Conservation (phyloP, 2,797 vertebrate genomes). For the Naso thynnoides region DNA sequence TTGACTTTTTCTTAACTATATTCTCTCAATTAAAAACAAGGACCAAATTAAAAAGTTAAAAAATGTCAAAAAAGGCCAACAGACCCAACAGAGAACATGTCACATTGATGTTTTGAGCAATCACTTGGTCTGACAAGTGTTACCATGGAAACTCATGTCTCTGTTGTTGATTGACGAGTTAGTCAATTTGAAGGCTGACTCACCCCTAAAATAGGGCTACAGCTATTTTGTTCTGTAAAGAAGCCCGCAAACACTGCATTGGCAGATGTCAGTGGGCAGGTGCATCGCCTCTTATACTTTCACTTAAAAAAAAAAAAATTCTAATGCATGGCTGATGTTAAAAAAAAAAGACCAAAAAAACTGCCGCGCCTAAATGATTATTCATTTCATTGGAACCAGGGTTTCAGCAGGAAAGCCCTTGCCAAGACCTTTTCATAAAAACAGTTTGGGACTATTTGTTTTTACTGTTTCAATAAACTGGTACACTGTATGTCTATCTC, state of each 20-base stretch:
- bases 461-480: no score
- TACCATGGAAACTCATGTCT: slow-evolving; percentile 77
- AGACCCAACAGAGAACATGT: neutral
- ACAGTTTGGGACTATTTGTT: neutral
- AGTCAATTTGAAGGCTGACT: slow-evolving; percentile 71
- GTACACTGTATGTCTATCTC: no score
- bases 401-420: neutral
- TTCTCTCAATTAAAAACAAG: slow-evolving; percentile 18
- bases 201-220: slow-evolving; percentile 57
- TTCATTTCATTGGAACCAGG: neutral
- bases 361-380: neutral
- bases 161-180: slow-evolving; percentile 71
- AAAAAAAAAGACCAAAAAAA: no score
- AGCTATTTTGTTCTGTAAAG: slow-evolving; percentile 38
- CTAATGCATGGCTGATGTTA: slow-evolving; percentile 3
- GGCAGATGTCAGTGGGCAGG: slow-evolving; percentile 18
- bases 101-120: slow-evolving; percentile 41
- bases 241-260: slow-evolving; percentile 7
- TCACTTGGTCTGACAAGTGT: slow-evolving; percentile 65
- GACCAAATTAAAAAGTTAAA: neutral
- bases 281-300: slow-evolving; percentile 1
- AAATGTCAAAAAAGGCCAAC: slow-evolving; percentile 7
- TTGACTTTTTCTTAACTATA: neutral
- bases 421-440: slow-evolving; percentile 1
- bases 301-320: neutral